Conservation (phyloP, 2,797 vertebrate species). For the Brachyalestes nurse region DNA sequence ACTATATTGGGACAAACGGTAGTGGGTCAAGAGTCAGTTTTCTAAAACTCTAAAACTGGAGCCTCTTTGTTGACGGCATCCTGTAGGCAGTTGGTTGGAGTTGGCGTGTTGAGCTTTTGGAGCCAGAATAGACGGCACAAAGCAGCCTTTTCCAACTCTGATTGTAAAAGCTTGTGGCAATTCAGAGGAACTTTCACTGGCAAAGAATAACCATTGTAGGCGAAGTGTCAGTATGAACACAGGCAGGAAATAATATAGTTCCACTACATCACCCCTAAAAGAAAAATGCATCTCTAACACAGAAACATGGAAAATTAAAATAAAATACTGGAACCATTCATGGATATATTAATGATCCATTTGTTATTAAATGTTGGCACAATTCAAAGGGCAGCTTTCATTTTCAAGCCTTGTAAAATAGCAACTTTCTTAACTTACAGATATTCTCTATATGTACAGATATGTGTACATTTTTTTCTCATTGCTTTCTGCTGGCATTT, state of each 20-base stretch:
- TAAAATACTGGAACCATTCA: no score
- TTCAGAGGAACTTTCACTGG: constrained; percentile 7
- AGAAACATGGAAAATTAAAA: no score
- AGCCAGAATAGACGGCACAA: background rate
- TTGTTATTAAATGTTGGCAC: no score
- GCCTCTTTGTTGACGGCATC: constrained; percentile 8
- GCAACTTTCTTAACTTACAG: no score
- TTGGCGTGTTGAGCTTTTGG: constrained; percentile 4
- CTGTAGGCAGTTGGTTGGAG: constrained; percentile 33
- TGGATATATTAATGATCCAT: no score
- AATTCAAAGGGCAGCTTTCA: no score
- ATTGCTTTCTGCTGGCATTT: no score
- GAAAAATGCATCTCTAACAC: no score
- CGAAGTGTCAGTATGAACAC: background rate
- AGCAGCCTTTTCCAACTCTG: background rate
- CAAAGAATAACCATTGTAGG: background rate
- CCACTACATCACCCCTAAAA: no score
- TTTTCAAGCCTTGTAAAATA: no score
- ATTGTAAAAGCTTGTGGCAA: background rate
- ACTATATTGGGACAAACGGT: background rate
- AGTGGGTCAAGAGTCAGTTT: constrained; percentile 5
- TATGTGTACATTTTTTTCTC: no score
- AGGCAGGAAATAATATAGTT: background rate
- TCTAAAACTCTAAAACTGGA: constrained; percentile 28
- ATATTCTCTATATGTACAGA: no score